Evolutionary conservation across 1,140 invertebrate species (phyloP).

Genomic region (Ruditapes philippinarum): DNA sequence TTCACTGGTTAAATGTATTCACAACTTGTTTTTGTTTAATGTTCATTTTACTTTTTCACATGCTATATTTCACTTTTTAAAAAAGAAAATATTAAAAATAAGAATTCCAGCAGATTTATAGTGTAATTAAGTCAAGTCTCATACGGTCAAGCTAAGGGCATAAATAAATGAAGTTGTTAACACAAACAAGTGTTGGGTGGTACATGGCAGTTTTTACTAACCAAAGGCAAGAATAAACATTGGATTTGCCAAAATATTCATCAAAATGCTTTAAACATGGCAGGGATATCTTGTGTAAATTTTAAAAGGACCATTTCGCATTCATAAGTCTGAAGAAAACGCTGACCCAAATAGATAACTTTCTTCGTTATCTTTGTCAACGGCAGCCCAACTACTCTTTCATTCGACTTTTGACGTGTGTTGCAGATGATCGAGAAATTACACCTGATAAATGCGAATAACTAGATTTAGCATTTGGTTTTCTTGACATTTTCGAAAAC

Average conservation of each 20-base stretch:
- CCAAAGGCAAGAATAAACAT: slow-evolving; percentile 26
- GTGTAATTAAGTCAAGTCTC: no score
- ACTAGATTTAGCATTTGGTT: no score
- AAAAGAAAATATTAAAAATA: no score
- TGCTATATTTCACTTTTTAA: no score
- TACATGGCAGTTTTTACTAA: background rate
- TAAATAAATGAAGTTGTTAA: no score
- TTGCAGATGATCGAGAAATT: background rate
- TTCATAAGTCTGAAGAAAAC: slow-evolving; percentile 20
- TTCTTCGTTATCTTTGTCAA: slow-evolving; percentile 5
- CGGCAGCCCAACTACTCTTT: slow-evolving; percentile 4
- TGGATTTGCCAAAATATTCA: slow-evolving; percentile 56
- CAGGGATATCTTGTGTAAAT: slow-evolving; percentile 48
- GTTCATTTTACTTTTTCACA: no score
- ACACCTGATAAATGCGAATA: no score
- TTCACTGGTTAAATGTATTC: no score
- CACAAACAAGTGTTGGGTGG: background rate
- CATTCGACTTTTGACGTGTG: slow-evolving; percentile 31
- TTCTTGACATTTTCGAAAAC: no score
- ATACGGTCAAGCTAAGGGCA: no score
- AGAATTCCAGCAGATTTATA: no score
- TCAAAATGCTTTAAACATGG: slow-evolving; percentile 23
- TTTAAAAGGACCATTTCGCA: slow-evolving; percentile 57
- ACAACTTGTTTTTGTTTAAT: no score
- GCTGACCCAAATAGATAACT: slow-evolving; percentile 48